Evolutionary conservation across 2,797 vertebrate species (phyloP).

Genomic region (Danio choprae): DNA sequence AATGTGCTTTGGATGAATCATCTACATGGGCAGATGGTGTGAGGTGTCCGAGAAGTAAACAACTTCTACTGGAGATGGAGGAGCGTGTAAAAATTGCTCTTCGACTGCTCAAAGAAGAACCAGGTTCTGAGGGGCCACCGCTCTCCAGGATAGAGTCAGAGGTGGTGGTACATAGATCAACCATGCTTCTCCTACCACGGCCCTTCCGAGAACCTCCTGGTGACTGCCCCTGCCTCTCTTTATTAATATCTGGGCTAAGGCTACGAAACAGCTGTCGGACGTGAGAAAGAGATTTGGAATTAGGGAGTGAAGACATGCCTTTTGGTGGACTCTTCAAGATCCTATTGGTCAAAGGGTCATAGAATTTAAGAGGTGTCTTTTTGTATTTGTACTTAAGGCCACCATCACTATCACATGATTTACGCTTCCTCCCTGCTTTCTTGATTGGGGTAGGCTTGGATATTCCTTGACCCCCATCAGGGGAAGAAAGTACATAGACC

Average conservation of each 20-base stretch:
- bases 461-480: constrained; percentile 73
- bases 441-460: constrained; percentile 67
- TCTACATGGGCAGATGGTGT: constrained; percentile 56
- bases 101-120: constrained; percentile 60
- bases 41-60: constrained; percentile 63
- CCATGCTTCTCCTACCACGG: constrained; percentile 60
- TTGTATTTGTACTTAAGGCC: constrained; percentile 85
- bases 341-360: constrained; percentile 82
- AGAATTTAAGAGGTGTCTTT: constrained; percentile 81
- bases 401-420: constrained; percentile 73
- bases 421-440: constrained; percentile 70
- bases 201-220: constrained; percentile 61
- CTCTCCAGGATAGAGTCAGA: constrained; percentile 63
- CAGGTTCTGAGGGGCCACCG: constrained; percentile 62
- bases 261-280: constrained; percentile 85
- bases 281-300: constrained; percentile 66
- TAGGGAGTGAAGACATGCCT: constrained; percentile 63
- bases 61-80: constrained; percentile 60
- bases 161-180: constrained; percentile 64
- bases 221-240: constrained; percentile 67
- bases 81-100: constrained; percentile 63
- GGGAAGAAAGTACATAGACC: constrained; percentile 85
- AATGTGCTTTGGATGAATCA: constrained; percentile 51
- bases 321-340: constrained; percentile 80
- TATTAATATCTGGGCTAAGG: constrained; percentile 82